Evolutionary conservation across 2,888 invertebrate species (phyloP).

Genomic region (Dolomedes plantarius): DNA sequence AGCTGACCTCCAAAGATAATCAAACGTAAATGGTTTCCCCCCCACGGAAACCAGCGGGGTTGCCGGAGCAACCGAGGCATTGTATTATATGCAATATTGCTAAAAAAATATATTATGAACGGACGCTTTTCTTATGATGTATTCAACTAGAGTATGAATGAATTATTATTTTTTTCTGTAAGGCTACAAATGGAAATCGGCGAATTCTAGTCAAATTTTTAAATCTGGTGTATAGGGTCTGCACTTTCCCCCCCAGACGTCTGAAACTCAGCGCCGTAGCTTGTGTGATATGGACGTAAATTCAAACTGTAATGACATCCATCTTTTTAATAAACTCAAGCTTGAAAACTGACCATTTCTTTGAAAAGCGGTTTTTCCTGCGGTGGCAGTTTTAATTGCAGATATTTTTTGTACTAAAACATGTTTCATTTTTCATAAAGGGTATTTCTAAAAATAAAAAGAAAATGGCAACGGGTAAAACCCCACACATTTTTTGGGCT

Average conservation of each 20-base stretch:
- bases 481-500: too few species aligned
- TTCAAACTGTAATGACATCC: too few species aligned
- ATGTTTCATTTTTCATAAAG: too few species aligned
- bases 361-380: too few species aligned
- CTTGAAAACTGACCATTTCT: too few species aligned
- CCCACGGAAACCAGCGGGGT: not conserved
- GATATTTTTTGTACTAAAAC: too few species aligned
- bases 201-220: not conserved
- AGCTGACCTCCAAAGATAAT: slow-evolving; percentile 19
- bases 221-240: not conserved
- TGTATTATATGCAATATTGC: not conserved
- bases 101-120: not conserved
- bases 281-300: too few species aligned
- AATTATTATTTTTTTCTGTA: not conserved
- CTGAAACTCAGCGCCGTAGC: not conserved
- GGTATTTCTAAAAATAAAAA: too few species aligned
- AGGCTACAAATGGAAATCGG: not conserved
- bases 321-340: too few species aligned
- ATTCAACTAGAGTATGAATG: not conserved
- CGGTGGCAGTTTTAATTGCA: too few species aligned
- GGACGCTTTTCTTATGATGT: not conserved
- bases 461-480: too few species aligned
- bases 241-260: not conserved
- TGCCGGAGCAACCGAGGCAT: not conserved
- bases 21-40: not conserved